Conservation (phyloP, 2,888 invertebrate species). For the Periphyllus acericola region DNA sequence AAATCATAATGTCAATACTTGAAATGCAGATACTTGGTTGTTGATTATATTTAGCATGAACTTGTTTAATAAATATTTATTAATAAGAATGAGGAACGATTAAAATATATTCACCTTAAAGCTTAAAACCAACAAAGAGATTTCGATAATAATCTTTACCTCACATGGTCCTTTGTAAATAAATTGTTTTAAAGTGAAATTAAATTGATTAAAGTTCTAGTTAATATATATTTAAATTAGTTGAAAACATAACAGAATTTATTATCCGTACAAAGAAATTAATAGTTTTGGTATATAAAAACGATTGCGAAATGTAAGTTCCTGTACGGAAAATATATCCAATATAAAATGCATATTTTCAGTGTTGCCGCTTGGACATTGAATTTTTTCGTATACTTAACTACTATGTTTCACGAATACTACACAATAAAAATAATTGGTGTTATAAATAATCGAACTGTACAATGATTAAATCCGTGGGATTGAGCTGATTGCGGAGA, state of each 20-base stretch:
- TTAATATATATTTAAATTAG: neutral
- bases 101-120: neutral
- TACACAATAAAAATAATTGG: no score
- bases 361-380: neutral
- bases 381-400: neutral
- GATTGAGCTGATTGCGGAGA: neutral
- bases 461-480: neutral
- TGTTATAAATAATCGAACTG: neutral
- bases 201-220: neutral
- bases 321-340: neutral
- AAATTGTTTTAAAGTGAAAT: constrained; percentile 1
- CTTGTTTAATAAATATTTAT: neutral
- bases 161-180: neutral
- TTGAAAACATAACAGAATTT: neutral
- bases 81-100: neutral
- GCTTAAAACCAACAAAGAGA: constrained; percentile 13
- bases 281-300: neutral
- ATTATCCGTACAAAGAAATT: neutral
- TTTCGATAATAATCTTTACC: constrained; percentile 1
- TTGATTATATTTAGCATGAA: neutral
- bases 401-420: no score
- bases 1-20: neutral
- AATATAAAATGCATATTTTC: neutral
- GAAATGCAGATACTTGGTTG: no score
- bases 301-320: neutral